These are phyloP conservation scores for Emydocephalus ijimae DNA, from an alignment of 2,113 vertebrate species.

Conservation along the genomic window DNA sequence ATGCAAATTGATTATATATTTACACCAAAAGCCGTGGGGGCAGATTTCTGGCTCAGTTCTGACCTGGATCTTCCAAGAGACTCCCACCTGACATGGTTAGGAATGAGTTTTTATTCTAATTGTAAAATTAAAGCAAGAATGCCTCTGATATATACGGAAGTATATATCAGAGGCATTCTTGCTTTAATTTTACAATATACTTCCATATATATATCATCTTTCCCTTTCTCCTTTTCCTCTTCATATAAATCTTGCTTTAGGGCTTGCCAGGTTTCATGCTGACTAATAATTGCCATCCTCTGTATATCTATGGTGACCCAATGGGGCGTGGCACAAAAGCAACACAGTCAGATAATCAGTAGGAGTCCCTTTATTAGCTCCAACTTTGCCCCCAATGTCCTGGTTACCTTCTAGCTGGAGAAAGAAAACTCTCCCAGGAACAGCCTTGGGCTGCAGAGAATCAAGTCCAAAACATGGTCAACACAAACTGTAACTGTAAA, in stretches of 20 bases:
- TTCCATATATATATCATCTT: not conserved
- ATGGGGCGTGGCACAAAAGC: too few species aligned
- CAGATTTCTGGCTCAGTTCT: not conserved
- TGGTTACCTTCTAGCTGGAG: too few species aligned
- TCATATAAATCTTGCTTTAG: not conserved
- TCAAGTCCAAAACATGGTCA: too few species aligned
- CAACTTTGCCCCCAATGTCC: too few species aligned
- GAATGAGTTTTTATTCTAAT: not conserved
- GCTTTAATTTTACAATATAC: too few species aligned
- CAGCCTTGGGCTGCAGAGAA: too few species aligned
- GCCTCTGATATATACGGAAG: not conserved
- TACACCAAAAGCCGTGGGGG: not conserved
- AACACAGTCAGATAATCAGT: too few species aligned
- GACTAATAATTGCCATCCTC: not conserved
- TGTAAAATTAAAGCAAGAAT: not conserved
- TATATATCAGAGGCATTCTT: too few species aligned
- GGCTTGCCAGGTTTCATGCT: not conserved
- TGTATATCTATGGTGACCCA: not conserved
- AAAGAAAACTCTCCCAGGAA: too few species aligned
- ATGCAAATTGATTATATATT: not conserved
- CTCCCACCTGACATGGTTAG: not conserved
- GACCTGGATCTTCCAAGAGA: not conserved
- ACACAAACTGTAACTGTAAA: too few species aligned
- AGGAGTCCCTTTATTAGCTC: too few species aligned
- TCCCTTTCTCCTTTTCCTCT: not conserved